phyloP scores from a whole-genome alignment of 1,140 invertebrate genomes.

The Littorina saxatilis region DNA sequence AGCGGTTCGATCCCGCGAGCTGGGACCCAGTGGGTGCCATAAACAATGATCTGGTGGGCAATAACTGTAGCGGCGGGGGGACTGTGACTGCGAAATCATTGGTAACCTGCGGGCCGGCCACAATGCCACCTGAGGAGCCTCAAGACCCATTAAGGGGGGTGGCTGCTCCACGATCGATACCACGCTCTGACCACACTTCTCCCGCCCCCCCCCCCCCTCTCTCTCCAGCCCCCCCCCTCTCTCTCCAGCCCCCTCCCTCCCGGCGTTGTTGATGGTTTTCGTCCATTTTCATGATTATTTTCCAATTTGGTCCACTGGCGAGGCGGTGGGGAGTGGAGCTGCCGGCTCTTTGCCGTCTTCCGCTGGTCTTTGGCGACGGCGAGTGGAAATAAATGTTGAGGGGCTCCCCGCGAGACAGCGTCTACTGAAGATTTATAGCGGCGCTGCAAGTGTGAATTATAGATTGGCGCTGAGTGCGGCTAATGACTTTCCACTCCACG shows the following conservation, averaged over 20 bases:
- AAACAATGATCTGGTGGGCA: neutral
- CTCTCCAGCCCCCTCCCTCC: neutral
- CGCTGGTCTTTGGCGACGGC: neutral
- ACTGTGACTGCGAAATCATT: constrained; percentile 17
- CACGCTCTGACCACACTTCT: neutral
- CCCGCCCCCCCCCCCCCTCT: neutral
- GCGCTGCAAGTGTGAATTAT: constrained; percentile 32
- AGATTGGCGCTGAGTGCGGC: constrained; percentile 10
- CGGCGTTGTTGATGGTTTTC: constrained; percentile 28
- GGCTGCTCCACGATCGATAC: neutral
- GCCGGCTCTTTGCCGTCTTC: constrained; percentile 7
- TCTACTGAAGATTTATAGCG: neutral
- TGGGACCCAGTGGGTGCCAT: neutral
- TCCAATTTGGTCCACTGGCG: constrained; percentile 13
- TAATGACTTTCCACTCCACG: constrained; percentile 36
- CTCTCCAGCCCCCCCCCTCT: too few relatives aligned
- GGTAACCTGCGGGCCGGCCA: constrained; percentile 8
- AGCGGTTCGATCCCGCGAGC: neutral
- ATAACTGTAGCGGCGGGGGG: neutral
- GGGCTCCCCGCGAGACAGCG: neutral
- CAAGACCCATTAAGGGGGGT: neutral
- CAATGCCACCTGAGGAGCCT: neutral
- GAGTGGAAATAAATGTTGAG: constrained; percentile 35
- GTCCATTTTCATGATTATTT: constrained; percentile 33
- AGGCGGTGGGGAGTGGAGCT: neutral